Evolutionary conservation across 1,140 invertebrate species (phyloP), one percentile per base, ranked within the genome.

Genomic region (Helicoverpa zea): DNA sequence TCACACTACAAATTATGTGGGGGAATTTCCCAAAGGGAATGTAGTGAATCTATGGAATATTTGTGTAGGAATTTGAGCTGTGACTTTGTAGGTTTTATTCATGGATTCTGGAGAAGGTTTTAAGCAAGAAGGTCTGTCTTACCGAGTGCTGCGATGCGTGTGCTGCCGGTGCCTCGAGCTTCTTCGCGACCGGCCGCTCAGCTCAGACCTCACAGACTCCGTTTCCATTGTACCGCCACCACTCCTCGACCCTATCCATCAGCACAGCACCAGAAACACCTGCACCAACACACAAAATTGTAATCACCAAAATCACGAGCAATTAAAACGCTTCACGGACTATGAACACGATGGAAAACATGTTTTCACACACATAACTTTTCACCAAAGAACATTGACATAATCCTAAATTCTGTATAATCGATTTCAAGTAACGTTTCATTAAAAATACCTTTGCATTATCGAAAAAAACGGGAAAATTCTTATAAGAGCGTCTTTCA

Each of bases 121-220:
- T 11, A 29, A 63, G 16, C 43, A 16, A 30, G 51, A 30, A 54
- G 29, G 47, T 86, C 86, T 86, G 18, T 52, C 66, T 13, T 29
- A 96, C 96, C 96, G 94, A 83, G 95, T 96, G 87, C 96, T 96
- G 76, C 96, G 90, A 88, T 96, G 96, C 7, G 96, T 96, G 88
- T 96, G 95, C 81, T 96, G 95, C 51, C 96, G 87, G 82, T 96
- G 96, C 76, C 96, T 86, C 63, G 96, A 96, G 80, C 96, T 96
- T 49, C 96, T 90, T 88, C 96, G 92, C 51, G 96, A 96, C 81
- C 96, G 94, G 83, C 96, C 95, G 90, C 96, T 96, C 81, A 96
- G 93, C 86, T 96, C 96, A 49, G 96, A 96, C 84, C 96, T 95
- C 84, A 96, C 96, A 73, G 96, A 96, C 90, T 96, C 96, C 81